Percentiles rank a stretch among this genome's conserved stretches.
Conservation (phyloP, 1,140 invertebrate genomes). For the Bombus soroeensis region DNA sequence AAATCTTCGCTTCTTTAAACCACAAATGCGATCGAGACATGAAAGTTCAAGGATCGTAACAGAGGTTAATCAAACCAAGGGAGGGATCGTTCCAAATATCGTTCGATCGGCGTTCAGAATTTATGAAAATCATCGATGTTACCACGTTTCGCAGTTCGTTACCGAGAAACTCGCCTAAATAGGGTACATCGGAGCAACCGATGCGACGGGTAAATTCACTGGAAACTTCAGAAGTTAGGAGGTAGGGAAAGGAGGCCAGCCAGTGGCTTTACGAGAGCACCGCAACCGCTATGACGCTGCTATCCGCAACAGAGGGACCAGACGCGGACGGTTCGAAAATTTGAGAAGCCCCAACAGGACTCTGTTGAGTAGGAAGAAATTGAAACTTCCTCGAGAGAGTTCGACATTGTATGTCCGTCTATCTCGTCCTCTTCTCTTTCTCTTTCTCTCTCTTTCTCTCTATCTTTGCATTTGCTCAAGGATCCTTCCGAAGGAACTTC, state of each 20-base stretch:
- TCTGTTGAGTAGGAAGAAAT: conserved; percentile 30
- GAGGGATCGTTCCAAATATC: neutral
- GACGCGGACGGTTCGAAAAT: conserved; percentile 6
- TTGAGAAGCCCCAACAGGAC: conserved; percentile 3
- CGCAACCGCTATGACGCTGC: conserved; percentile 13
- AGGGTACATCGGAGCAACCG: neutral
- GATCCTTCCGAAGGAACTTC: too few relatives aligned
- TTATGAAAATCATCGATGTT: neutral
- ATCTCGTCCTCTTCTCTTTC: neutral
- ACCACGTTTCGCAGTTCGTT: neutral
- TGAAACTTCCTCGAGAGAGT: conserved; percentile 14
- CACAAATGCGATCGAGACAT: too few relatives aligned
- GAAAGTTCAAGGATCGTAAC: too few relatives aligned
- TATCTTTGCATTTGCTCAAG: too few relatives aligned
- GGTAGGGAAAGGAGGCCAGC: conserved; percentile 6
- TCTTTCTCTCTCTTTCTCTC: neutral
- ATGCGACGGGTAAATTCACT: conserved; percentile 21
- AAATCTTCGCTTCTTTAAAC: too few relatives aligned
- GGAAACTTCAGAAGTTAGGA: conserved; percentile 1
- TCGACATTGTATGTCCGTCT: neutral
- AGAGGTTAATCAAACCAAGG: too few relatives aligned
- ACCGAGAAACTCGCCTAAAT: neutral
- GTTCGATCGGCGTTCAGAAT: neutral
- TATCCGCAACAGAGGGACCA: neutral
- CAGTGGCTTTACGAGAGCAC: conserved; percentile 13